Base-by-base conservation (phyloP, 2,113 vertebrate species). In the Tyto alba region DNA sequence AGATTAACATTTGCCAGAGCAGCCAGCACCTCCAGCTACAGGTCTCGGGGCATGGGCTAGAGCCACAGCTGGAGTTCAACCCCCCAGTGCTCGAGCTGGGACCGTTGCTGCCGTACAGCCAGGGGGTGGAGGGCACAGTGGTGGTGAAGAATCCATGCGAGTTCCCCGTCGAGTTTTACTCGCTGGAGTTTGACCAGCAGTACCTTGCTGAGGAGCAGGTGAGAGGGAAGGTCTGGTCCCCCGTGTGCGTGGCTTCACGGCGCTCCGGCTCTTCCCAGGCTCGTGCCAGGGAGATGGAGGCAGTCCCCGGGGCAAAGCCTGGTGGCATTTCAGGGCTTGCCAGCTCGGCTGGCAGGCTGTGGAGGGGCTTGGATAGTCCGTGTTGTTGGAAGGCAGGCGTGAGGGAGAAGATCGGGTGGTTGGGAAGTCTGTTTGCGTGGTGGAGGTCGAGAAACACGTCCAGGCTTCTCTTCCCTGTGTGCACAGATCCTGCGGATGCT, bases 101-200 rank as follows among this genome's bases (percentile, higher is more conserved):
- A 10, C 98, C 99, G 0, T 56, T 98, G 86, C 94, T 99, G 74
- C 99, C 98, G 0, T 89, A 67, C 52, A 97, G 96, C 26, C 4
- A 23, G 16, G 98, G 98, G 2, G 88, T 79, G 0, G 97, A 98
- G 93, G 97, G 94, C 0, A 97, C 98, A 32, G 98, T 99, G 92
- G 73, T 94, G 7, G 98, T 99, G 89, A 98, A 77, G 91, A 99
- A 99, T 93, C 98, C 98, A 1, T 99, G 98, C 73, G 83, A 96
- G 43, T 99, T 99, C 87, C 99, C 99, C 43, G 93, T 99, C 5
- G 99, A 99, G 93, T 99, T 99, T 95, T 99, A 99, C 96, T 99
- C 45, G 2, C 22, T 75, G 53, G 72, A 75, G 41, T 75, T 45
- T 6, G 72, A 75, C 32, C 32, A 75, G 53, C 72, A 75, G 55